Conservation (phyloP, 2,113 vertebrate species). For the Eulacestoma nigropectus region DNA sequence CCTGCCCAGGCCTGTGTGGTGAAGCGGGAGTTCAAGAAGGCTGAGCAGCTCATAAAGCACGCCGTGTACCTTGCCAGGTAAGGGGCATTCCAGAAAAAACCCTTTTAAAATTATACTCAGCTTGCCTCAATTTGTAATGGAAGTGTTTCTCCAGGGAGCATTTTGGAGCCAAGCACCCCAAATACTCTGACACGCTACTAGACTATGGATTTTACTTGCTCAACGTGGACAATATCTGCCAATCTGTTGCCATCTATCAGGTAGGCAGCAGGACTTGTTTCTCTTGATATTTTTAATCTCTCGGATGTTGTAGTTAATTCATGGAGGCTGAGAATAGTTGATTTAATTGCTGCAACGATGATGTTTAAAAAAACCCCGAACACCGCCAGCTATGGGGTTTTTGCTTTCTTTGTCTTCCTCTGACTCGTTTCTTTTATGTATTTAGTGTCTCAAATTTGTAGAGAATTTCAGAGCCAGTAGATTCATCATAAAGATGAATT, state of each 20-base stretch:
- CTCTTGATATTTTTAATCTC: background rate
- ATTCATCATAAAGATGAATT: background rate
- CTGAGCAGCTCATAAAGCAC: conserved; percentile 97
- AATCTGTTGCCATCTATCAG: conserved; percentile 98
- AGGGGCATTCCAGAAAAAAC: background rate
- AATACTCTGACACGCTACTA: conserved; percentile 95
- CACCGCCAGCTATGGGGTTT: rapidly evolving
- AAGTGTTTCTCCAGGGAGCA: conserved; percentile 83
- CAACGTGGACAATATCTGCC: conserved; percentile 99
- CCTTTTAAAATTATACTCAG: rapidly evolving
- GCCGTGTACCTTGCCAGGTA: conserved; percentile 96
- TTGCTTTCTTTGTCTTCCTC: background rate
- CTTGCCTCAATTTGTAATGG: background rate
- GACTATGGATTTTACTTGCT: conserved; percentile 99
- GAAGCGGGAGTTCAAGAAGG: conserved; percentile 97
- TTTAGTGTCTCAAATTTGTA: background rate
- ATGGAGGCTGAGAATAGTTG: background rate
- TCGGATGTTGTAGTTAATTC: background rate
- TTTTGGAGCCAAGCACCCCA: conserved; percentile 97
- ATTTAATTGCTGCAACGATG: background rate
- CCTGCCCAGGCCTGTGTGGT: conserved; percentile 90
- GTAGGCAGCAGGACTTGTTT: conserved; percentile 58
- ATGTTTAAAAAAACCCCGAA: rapidly evolving
- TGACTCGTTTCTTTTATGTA: background rate
- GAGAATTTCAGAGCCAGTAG: background rate